Evolutionary conservation across 2,888 invertebrate species (phyloP).

Genomic region (Drosophila antonietae): DNA sequence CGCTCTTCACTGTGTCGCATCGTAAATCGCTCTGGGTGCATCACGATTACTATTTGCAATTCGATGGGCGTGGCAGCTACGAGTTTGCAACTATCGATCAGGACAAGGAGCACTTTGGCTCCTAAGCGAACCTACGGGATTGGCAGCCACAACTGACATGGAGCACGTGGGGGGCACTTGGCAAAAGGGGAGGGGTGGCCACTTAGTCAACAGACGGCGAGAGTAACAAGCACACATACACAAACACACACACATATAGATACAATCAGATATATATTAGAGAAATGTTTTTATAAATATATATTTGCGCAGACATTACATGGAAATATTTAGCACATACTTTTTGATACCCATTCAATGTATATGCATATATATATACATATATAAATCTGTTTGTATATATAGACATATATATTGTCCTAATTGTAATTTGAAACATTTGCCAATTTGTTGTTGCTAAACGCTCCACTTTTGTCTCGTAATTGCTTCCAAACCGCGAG

Average conservation of each 20-base stretch:
- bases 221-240: background rate
- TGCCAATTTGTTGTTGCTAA: slow-evolving; percentile 14
- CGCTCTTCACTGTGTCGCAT: slow-evolving; percentile 98
- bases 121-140: slow-evolving; percentile 86
- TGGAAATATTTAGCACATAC: slow-evolving; percentile 9
- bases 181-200: background rate
- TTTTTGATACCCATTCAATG: slow-evolving; percentile 21
- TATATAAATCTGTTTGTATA: slow-evolving; percentile 2
- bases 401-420: slow-evolving; percentile 5
- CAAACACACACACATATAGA: background rate
- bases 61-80: slow-evolving; percentile 97
- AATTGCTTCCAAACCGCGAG: slow-evolving; percentile 10
- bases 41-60: slow-evolving; percentile 97
- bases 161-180: background rate
- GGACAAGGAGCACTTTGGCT: slow-evolving; percentile 96
- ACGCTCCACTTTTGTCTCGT: slow-evolving; percentile 1
- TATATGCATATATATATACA: slow-evolving; percentile 7
- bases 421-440: background rate
- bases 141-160: background rate
- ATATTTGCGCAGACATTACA: background rate
- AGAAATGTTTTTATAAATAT: background rate
- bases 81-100: slow-evolving; percentile 94
- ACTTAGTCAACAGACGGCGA: slow-evolving; percentile 1
- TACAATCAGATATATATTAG: background rate
- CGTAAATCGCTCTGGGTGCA: slow-evolving; percentile 98